Conservation (phyloP, 2,888 invertebrate species). For the Gortyna flavago region DNA sequence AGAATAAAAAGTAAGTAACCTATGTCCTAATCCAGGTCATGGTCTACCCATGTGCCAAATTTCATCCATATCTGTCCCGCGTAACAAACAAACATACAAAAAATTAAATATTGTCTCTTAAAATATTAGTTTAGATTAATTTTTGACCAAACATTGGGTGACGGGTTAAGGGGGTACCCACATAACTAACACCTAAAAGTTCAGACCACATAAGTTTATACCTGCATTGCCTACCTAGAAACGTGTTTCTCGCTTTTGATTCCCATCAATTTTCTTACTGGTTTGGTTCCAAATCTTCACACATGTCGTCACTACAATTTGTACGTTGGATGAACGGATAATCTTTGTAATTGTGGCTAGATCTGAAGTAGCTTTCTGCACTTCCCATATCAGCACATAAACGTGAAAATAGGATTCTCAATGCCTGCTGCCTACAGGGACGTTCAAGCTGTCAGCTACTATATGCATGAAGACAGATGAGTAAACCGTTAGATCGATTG, state of each 20-base stretch:
- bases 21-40: too few relatives aligned
- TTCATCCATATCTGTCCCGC: too few relatives aligned
- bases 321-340: neutral
- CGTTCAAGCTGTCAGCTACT: neutral
- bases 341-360: neutral
- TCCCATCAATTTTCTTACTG: too few relatives aligned
- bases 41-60: too few relatives aligned
- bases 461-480: neutral
- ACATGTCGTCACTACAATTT: neutral
- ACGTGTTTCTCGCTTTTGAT: neutral
- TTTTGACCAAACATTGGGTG: neutral
- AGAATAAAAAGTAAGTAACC: too few relatives aligned
- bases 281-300: neutral
- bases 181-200: neutral
- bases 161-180: too few relatives aligned
- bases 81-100: too few relatives aligned
- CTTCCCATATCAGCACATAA: slow-evolving; percentile 29
- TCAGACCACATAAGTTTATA: too few relatives aligned
- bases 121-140: too few relatives aligned
- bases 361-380: slow-evolving; percentile 14
- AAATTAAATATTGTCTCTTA: too few relatives aligned
- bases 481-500: neutral
- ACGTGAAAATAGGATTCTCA: slow-evolving; percentile 27
- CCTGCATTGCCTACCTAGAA: neutral
- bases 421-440: neutral